Evolutionary conservation across 2,113 vertebrate species (phyloP).

Genomic region (Diphyllodes magnificus): DNA sequence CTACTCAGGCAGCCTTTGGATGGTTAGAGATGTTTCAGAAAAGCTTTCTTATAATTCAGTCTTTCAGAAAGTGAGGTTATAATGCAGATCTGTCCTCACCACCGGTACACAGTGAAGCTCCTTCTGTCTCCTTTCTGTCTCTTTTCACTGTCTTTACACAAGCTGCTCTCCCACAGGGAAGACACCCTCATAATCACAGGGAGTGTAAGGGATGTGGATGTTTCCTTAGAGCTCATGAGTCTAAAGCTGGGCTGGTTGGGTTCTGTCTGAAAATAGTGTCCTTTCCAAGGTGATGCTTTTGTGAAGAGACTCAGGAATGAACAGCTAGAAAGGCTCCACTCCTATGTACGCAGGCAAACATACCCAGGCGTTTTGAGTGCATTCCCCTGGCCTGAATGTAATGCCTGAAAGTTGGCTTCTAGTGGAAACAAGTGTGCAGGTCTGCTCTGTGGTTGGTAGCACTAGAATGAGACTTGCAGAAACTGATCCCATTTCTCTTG

Average conservation of each 20-base stretch:
- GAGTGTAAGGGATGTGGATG: background rate
- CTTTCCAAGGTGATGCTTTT: background rate
- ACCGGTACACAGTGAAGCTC: background rate
- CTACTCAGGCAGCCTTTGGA: background rate
- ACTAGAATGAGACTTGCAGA: background rate
- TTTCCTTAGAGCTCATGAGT: background rate
- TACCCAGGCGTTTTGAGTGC: background rate
- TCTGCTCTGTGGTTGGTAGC: background rate
- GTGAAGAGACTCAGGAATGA: background rate
- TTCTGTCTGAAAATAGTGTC: background rate
- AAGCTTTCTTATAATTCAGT: background rate
- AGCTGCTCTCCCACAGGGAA: background rate
- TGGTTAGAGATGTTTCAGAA: background rate
- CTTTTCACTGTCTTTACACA: background rate
- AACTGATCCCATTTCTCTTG: background rate
- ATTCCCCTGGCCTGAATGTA: background rate
- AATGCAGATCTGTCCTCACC: background rate
- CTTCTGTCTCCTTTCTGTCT: background rate
- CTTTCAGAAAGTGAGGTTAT: background rate
- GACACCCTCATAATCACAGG: background rate
- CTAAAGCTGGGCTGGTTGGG: background rate
- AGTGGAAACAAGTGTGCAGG: background rate
- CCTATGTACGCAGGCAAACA: accelerated
- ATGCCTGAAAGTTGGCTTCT: background rate
- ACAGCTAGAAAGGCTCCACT: background rate